Evolutionary conservation across 2,888 invertebrate species (phyloP).

Genomic region (Auanema sp.): DNA sequence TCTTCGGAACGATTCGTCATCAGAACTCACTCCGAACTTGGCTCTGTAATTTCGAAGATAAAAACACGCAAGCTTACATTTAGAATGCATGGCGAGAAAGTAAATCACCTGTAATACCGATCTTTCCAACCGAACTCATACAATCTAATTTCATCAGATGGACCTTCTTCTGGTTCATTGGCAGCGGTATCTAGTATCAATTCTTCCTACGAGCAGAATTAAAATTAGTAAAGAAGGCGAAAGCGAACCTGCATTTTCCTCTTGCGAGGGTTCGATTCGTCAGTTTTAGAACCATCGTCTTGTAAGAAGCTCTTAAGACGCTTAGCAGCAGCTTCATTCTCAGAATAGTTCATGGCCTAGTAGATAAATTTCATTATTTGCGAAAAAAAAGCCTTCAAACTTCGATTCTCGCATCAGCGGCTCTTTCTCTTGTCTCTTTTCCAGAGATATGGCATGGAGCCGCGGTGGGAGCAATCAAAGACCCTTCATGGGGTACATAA

Average conservation of each 20-base stretch:
- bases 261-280: slow-evolving; percentile 26
- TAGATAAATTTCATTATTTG: slow-evolving; percentile 3
- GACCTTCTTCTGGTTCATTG: slow-evolving; percentile 35
- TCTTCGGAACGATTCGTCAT: slow-evolving; percentile 77
- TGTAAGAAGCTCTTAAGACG: slow-evolving; percentile 69
- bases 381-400: slow-evolving; percentile 20
- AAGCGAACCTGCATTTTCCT: slow-evolving; percentile 30
- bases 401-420: slow-evolving; percentile 38
- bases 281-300: slow-evolving; percentile 18
- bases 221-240: not conserved
- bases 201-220: too few relatives aligned
- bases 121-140: slow-evolving; percentile 97
- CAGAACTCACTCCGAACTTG: slow-evolving; percentile 66
- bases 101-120: slow-evolving; percentile 72
- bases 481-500: slow-evolving; percentile 30
- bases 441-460: slow-evolving; percentile 31
- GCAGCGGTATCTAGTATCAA: too few relatives aligned
- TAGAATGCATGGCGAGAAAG: too few relatives aligned
- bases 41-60: slow-evolving; percentile 65
- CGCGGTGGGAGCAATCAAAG: slow-evolving; percentile 35
- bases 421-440: slow-evolving; percentile 38
- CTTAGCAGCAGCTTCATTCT: slow-evolving; percentile 64
- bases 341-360: slow-evolving; percentile 62
- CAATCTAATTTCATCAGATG: slow-evolving; percentile 63
- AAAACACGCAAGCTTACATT: too few relatives aligned